Base-by-base conservation (phyloP, 2,113 vertebrate genomes). In the Chloropsis cyanopogon region DNA sequence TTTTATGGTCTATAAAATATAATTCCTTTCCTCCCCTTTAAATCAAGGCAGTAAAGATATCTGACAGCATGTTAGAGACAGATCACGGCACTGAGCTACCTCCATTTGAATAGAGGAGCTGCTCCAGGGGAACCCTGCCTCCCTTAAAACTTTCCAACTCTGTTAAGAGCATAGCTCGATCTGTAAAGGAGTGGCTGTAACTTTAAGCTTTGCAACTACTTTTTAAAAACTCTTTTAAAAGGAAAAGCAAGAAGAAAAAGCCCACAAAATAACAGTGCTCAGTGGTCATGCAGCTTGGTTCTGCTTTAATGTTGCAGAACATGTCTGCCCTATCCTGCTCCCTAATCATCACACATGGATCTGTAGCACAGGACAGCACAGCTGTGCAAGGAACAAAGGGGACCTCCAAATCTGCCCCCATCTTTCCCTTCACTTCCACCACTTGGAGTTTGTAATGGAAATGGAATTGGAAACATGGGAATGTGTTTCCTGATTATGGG, bases 1-100 rank as follows among this genome's bases (percentile, higher is more conserved):
- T 96, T 97, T 96, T 96, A 96, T 96, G 87, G 91, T 81, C 93
- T 92, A 96, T 92, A 95, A 95, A 96, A 83, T 88, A 86, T 88
- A 95, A 95, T 84, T 94, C 80, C 79, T 85, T 95, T 95, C 92
- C 83, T 95, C 71, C 52, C 82, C 76, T 76, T 82, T 94, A 93
- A 92, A 95, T 86, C 82, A 90, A 94, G 92, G 87, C 76, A 90
- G 88, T 90, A 90, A 91, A 96, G 94, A 90, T 94, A 95, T 86
- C 64, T 95, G 93, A 94, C 92, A 90, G 85, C 53, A 86, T 16
- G 11, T 64, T 41, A 88, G 66, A 91, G 65, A 85, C 33, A 83
- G 60, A 94, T 81, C 82, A 84, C 0, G 8, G 80, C 85, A 81
- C 65, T 69, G 82, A 92, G 90, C 72, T 69, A 88, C 86, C 88